Evolutionary conservation across 2,797 vertebrate species (phyloP).

Genomic region (Pristis pectinata): DNA sequence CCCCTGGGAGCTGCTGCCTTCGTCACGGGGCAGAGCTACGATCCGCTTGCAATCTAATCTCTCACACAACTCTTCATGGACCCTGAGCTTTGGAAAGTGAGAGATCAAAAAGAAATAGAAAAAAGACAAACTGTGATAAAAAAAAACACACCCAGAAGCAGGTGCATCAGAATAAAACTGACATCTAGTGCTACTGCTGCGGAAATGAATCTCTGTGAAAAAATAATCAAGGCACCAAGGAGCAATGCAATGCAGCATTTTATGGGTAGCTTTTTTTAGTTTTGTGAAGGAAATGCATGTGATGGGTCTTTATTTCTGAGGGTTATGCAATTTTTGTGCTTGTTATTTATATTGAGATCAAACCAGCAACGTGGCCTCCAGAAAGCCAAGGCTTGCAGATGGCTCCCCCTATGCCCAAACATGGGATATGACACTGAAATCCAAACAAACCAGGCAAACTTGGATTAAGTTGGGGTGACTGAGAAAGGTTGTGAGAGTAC

Average conservation of each 20-base stretch:
- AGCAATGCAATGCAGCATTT: not conserved
- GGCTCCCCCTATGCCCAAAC: conserved; percentile 80
- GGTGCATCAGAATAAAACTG: not conserved
- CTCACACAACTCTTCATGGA: conserved; percentile 52
- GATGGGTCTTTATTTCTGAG: not conserved
- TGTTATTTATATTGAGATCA: not conserved
- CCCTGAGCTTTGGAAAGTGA: conserved; percentile 33
- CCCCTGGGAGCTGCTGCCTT: conserved; percentile 61
- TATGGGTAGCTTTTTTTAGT: not conserved
- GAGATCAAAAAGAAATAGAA: not conserved
- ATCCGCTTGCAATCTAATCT: conserved; percentile 59
- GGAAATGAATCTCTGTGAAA: not conserved
- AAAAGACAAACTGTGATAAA: not conserved
- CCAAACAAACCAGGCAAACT: not conserved
- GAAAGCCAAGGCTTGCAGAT: conserved; percentile 50
- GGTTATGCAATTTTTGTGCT: conserved; percentile 21
- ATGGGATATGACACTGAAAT: conserved; percentile 58
- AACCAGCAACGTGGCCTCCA: not conserved
- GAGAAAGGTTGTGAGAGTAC: not conserved
- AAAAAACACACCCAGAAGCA: not conserved
- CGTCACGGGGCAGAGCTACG: conserved; percentile 57
- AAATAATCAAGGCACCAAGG: too few relatives aligned
- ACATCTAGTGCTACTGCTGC: not conserved
- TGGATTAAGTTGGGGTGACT: not conserved
- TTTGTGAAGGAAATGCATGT: not conserved